Conservation (phyloP, 2,888 invertebrate genomes). For the Synanthedon andrenaeformis region DNA sequence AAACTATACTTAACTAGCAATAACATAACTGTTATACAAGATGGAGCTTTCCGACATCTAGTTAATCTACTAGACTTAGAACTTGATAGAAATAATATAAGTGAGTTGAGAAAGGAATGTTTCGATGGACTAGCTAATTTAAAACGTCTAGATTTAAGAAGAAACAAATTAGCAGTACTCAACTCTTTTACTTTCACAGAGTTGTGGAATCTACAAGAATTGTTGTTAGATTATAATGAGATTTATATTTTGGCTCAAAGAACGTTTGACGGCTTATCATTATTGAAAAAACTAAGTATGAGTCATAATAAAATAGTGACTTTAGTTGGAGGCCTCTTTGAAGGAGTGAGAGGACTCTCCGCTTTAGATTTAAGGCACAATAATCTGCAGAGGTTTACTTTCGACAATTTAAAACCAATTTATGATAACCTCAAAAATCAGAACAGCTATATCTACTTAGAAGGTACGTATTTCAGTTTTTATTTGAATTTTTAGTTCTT, state of each 20-base stretch:
- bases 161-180: slow-evolving; percentile 79
- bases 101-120: slow-evolving; percentile 79
- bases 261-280: slow-evolving; percentile 81
- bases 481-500: slow-evolving; percentile 1
- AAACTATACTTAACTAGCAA: slow-evolving; percentile 88
- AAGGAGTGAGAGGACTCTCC: slow-evolving; percentile 77
- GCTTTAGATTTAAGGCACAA: slow-evolving; percentile 83
- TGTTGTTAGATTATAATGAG: slow-evolving; percentile 77
- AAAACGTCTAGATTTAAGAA: slow-evolving; percentile 78
- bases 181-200: slow-evolving; percentile 85
- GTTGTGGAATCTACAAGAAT: slow-evolving; percentile 77
- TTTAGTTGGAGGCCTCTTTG: slow-evolving; percentile 77
- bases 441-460: slow-evolving; percentile 79
- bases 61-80: slow-evolving; percentile 82
- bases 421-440: slow-evolving; percentile 80
- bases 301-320: slow-evolving; percentile 80
- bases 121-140: slow-evolving; percentile 82
- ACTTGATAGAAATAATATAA: slow-evolving; percentile 81
- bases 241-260: slow-evolving; percentile 80
- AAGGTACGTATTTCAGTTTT: slow-evolving; percentile 70
- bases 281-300: slow-evolving; percentile 77
- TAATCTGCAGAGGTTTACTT: slow-evolving; percentile 79
- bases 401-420: slow-evolving; percentile 80
- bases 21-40: slow-evolving; percentile 85
- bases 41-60: slow-evolving; percentile 83